These are phyloP conservation scores for Drosophila pseudotakahashii DNA, from an alignment of 2,888 invertebrate species.

Conservation along the genomic window DNA sequence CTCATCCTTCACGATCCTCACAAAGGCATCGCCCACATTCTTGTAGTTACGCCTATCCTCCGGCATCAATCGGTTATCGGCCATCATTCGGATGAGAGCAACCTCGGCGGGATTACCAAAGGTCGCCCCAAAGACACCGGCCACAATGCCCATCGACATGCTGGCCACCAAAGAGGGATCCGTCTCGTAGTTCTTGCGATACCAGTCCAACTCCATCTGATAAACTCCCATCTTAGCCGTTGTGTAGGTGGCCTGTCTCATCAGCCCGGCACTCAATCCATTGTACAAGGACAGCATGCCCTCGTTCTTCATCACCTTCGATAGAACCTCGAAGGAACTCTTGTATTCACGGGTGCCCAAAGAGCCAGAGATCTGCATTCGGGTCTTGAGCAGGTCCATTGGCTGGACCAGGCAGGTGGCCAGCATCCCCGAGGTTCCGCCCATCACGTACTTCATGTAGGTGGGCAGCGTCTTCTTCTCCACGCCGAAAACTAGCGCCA, in stretches of 20 bases:
- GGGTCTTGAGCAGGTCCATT: slow-evolving; percentile 97
- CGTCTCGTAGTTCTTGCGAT: slow-evolving; percentile 82
- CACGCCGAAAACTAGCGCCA: slow-evolving; percentile 20
- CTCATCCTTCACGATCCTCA: slow-evolving; percentile 91
- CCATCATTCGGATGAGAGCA: slow-evolving; percentile 97
- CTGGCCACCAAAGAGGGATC: slow-evolving; percentile 88
- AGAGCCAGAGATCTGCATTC: slow-evolving; percentile 97
- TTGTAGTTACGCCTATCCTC: slow-evolving; percentile 95
- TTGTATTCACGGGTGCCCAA: slow-evolving; percentile 87
- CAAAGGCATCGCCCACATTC: slow-evolving; percentile 94
- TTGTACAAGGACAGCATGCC: slow-evolving; percentile 93
- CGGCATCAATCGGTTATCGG: slow-evolving; percentile 94
- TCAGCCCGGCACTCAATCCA: slow-evolving; percentile 94
- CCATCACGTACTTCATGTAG: slow-evolving; percentile 90
- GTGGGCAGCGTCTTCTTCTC: slow-evolving; percentile 67
- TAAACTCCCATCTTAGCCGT: slow-evolving; percentile 97
- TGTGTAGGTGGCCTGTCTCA: slow-evolving; percentile 98
- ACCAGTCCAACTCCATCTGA: slow-evolving; percentile 92
- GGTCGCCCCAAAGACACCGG: slow-evolving; percentile 90
- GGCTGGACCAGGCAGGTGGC: slow-evolving; percentile 96
- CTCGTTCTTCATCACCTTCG: slow-evolving; percentile 91
- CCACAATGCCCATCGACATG: slow-evolving; percentile 92
- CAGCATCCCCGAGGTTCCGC: slow-evolving; percentile 94
- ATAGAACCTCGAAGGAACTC: slow-evolving; percentile 91
- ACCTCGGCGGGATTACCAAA: slow-evolving; percentile 99